These are phyloP conservation scores for Silurus lanzhouensis DNA, from an alignment of 2,797 vertebrate genomes.

Conservation along the genomic window DNA sequence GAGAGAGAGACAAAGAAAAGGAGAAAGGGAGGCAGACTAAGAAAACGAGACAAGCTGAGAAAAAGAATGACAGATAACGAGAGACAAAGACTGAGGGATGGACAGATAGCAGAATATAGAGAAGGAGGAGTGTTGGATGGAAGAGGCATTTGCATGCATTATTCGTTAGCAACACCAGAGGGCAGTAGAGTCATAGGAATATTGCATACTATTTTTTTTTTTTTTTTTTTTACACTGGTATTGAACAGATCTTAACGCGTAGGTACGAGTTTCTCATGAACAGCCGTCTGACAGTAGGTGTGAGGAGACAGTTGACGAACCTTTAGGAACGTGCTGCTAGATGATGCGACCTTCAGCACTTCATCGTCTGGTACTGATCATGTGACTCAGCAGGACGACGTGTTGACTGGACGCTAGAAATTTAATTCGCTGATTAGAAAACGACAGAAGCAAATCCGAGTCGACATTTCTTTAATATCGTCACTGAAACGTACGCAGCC, in stretches of 20 bases:
- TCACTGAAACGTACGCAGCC: background rate
- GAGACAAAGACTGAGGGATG: slow-evolving; percentile 56
- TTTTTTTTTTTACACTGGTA: background rate
- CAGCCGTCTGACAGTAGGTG: slow-evolving; percentile 21
- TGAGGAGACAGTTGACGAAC: slow-evolving; percentile 42
- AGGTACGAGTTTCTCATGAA: too few species aligned
- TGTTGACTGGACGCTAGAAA: too few species aligned
- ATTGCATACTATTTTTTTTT: background rate
- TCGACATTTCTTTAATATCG: background rate
- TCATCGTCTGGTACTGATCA: slow-evolving; percentile 20
- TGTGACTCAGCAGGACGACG: background rate
- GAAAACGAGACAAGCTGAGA: too few species aligned
- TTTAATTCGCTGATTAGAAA: background rate
- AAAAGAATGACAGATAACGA: too few species aligned
- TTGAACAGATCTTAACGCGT: background rate
- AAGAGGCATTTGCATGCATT: background rate
- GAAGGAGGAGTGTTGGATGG: background rate
- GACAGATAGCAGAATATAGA: too few species aligned
- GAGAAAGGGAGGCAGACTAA: too few species aligned
- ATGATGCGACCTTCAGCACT: slow-evolving; percentile 55
- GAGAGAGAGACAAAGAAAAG: too few species aligned
- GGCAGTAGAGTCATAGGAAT: slow-evolving; percentile 6
- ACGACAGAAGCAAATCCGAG: background rate
- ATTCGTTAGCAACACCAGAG: slow-evolving; percentile 18
- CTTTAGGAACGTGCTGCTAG: slow-evolving; percentile 36